These are phyloP conservation scores for Noctua comes DNA, from an alignment of 2,888 invertebrate species.

Conservation along the genomic window DNA sequence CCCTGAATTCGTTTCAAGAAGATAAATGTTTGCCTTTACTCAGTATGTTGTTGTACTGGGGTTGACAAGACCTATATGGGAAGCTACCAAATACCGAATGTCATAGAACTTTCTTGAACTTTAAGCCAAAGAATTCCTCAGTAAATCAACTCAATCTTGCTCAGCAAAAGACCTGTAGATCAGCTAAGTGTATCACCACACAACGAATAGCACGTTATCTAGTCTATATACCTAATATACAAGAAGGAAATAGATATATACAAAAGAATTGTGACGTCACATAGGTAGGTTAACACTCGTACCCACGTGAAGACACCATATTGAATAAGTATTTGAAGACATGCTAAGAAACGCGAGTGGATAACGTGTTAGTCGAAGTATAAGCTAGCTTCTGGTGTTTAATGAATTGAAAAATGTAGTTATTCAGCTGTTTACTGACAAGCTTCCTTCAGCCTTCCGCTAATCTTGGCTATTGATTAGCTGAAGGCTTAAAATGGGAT, in stretches of 20 bases:
- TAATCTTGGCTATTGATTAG: background rate
- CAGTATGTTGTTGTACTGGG: too few species aligned
- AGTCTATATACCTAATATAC: background rate
- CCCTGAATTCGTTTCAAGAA: background rate
- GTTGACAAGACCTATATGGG: background rate
- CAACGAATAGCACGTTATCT: constrained; percentile 11
- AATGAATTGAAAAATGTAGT: background rate
- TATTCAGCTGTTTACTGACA: background rate
- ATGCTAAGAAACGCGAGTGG: background rate
- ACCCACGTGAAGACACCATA: background rate
- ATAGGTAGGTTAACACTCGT: background rate
- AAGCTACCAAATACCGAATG: background rate
- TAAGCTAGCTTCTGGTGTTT: background rate
- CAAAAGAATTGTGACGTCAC: constrained; percentile 10
- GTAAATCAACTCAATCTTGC: background rate
- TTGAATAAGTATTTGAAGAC: background rate
- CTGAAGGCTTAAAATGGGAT: background rate
- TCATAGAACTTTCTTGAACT: background rate
- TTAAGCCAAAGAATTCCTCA: background rate
- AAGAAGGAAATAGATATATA: constrained; percentile 14
- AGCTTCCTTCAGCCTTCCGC: background rate
- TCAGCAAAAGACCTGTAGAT: background rate
- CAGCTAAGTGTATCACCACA: constrained; percentile 1
- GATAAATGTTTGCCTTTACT: background rate
- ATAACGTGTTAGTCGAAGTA: constrained; percentile 20